Evolutionary conservation across 2,888 invertebrate genomes (phyloP).

Genomic region (Amphipyra berbera): DNA sequence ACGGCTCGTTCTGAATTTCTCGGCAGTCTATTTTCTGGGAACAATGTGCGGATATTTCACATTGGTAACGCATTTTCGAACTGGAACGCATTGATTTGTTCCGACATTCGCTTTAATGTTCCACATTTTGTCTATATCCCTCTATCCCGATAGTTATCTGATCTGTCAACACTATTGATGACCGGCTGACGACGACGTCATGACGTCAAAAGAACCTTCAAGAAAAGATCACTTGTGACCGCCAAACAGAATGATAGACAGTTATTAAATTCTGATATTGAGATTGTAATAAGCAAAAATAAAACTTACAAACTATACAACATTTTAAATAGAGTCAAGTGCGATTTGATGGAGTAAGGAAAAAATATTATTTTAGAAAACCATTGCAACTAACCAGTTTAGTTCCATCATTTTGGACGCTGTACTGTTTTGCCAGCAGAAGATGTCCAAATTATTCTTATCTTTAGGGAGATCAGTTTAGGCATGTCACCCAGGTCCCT

Average conservation of each 20-base stretch:
- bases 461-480: no score
- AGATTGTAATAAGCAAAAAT: not conserved
- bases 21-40: conserved; percentile 14
- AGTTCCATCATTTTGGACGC: no score
- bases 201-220: not conserved
- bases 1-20: conserved; percentile 19
- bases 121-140: conserved; percentile 12
- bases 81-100: conserved; percentile 47
- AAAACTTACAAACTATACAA: no score
- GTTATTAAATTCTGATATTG: not conserved
- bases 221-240: not conserved
- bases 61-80: conserved; percentile 34
- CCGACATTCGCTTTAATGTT: conserved; percentile 12
- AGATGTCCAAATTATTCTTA: no score
- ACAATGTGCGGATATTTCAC: conserved; percentile 45
- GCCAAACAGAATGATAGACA: not conserved
- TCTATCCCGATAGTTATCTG: not conserved
- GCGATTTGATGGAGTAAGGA: no score
- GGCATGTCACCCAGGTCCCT: no score
- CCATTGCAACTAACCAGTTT: no score
- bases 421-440: no score
- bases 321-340: no score
- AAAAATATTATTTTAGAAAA: no score
- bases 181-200: not conserved
- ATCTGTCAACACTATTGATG: conserved; percentile 1